Evolutionary conservation across 2,797 vertebrate genomes (phyloP).

Genomic region (Aselliscus stoliczkanus): DNA sequence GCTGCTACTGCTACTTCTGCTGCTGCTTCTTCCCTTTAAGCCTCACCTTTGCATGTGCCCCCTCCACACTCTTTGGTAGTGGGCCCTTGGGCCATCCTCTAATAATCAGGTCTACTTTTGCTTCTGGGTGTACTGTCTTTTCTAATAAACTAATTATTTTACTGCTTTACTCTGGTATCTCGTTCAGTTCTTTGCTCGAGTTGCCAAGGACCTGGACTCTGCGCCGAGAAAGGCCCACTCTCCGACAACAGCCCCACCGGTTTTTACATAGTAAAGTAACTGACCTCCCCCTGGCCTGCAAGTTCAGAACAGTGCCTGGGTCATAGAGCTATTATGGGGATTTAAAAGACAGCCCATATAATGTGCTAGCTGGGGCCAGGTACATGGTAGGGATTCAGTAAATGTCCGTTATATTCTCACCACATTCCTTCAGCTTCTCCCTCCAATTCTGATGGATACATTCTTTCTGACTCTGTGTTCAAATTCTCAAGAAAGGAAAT

Average conservation of each 20-base stretch:
- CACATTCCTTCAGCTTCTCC: not conserved
- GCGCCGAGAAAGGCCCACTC: too few relatives aligned
- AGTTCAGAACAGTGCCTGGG: not conserved
- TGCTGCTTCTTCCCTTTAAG: too few relatives aligned
- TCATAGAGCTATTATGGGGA: not conserved
- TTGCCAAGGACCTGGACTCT: too few relatives aligned
- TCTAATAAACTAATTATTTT: too few relatives aligned
- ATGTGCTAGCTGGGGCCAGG: not conserved
- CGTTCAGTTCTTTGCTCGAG: too few relatives aligned
- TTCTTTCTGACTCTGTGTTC: not conserved
- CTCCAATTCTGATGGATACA: not conserved
- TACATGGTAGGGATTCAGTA: not conserved
- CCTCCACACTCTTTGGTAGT: too few relatives aligned
- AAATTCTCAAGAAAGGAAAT: constrained; percentile 30
- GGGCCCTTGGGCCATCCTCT: too few relatives aligned
- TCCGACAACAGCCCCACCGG: not conserved
- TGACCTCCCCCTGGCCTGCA: not conserved
- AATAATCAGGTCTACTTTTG: too few relatives aligned
- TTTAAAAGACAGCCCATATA: not conserved
- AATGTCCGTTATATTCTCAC: not conserved
- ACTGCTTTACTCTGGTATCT: too few relatives aligned
- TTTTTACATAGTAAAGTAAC: not conserved
- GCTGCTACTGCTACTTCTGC: too few relatives aligned
- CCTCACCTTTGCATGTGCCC: too few relatives aligned
- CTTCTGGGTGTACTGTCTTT: too few relatives aligned